phyloP scores from a whole-genome alignment of 2,888 invertebrate species.

The Marronus borbonicus region DNA sequence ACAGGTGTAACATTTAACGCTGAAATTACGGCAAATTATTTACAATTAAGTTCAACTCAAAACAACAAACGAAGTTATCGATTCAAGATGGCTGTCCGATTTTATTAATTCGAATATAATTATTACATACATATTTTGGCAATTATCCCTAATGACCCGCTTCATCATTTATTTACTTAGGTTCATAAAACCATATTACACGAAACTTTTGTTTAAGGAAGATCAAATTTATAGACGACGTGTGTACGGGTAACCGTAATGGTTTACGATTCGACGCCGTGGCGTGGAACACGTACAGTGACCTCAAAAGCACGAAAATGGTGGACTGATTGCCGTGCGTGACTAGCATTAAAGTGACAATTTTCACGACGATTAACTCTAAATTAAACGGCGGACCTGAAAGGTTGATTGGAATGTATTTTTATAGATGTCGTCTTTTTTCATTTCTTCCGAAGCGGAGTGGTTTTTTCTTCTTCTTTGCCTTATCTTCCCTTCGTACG shows the following conservation, averaged over 20 bases:
- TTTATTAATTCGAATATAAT: too few species aligned
- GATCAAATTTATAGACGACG: constrained; percentile 1
- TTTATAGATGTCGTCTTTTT: constrained; percentile 32
- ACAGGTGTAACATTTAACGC: too few species aligned
- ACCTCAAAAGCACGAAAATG: constrained; percentile 29
- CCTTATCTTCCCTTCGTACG: not conserved
- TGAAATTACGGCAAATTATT: too few species aligned
- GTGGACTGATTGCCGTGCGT: constrained; percentile 40
- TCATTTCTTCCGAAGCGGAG: not conserved
- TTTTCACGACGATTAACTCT: constrained; percentile 39
- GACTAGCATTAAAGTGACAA: constrained; percentile 33
- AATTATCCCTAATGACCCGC: too few species aligned
- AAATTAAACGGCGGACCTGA: constrained; percentile 30
- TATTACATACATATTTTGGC: too few species aligned
- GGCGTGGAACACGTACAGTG: constrained; percentile 29
- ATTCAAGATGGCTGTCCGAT: too few species aligned
- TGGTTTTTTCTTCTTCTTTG: not conserved
- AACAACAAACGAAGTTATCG: too few species aligned
- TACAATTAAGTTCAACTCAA: too few species aligned
- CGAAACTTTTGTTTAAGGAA: not conserved
- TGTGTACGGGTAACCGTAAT: constrained; percentile 8
- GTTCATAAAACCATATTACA: too few species aligned
- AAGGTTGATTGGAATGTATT: constrained; percentile 33
- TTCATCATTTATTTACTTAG: not conserved
- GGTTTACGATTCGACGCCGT: constrained; percentile 16